phyloP scores from a whole-genome alignment of 1,140 invertebrate species.

The Wiebesia pumilae region DNA sequence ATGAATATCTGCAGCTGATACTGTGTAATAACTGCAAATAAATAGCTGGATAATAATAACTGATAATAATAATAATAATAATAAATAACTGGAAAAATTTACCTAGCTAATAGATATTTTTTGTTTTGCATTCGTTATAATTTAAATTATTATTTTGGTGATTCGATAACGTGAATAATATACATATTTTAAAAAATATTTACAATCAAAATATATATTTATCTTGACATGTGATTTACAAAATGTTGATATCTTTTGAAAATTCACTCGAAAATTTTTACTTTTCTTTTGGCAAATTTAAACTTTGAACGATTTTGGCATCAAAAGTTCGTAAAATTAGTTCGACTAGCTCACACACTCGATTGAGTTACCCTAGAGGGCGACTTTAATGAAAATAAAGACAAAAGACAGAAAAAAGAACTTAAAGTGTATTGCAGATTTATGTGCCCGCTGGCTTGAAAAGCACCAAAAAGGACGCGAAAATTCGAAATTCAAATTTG shows the following conservation, averaged over 20 bases:
- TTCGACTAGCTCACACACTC: conserved; percentile 72
- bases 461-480: neutral
- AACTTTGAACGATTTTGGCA: conserved; percentile 45
- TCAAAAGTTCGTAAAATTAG: conserved; percentile 60
- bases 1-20: neutral
- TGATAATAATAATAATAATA: no score
- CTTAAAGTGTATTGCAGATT: conserved; percentile 8
- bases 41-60: no score
- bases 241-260: neutral
- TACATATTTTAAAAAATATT: neutral
- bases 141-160: neutral
- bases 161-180: neutral
- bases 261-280: neutral
- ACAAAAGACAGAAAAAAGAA: conserved; percentile 42
- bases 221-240: neutral
- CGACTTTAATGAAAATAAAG: conserved; percentile 56
- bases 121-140: no score
- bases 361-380: conserved; percentile 49
- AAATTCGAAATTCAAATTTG: neutral
- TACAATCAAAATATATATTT: neutral
- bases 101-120: no score
- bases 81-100: no score
- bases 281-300: conserved; percentile 33
- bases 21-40: no score
- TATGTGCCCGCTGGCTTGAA: neutral